phyloP scores from a whole-genome alignment of 1,140 invertebrate species.

The Psilanteris sp. region DNA sequence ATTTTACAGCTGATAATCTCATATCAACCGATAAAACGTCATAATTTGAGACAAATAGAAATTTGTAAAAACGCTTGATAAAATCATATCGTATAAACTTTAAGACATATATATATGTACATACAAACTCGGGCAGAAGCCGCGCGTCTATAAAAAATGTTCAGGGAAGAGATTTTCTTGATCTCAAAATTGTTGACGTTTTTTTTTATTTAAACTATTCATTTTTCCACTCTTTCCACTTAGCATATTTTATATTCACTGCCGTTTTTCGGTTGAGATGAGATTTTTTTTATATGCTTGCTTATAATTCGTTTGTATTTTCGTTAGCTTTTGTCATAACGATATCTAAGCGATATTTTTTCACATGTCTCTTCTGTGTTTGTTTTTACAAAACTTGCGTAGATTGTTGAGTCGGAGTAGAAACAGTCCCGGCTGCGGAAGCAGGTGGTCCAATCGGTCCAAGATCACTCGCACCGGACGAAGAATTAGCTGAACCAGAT shows the following conservation, averaged over 20 bases:
- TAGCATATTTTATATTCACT: slow-evolving; percentile 2
- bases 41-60: slow-evolving; percentile 7
- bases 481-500: slow-evolving; percentile 70
- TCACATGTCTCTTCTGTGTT: slow-evolving; percentile 3
- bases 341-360: slow-evolving; percentile 4
- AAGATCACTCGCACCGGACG: slow-evolving; percentile 82
- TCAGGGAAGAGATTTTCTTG: slow-evolving; percentile 25
- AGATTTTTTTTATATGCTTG: slow-evolving; percentile 8
- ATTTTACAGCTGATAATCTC: slow-evolving; percentile 11
- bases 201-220: slow-evolving; percentile 3
- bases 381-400: slow-evolving; percentile 77
- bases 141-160: slow-evolving; percentile 50
- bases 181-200: slow-evolving; percentile 21
- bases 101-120: slow-evolving; percentile 48
- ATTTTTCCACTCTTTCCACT: not conserved
- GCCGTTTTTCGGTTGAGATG: slow-evolving; percentile 31
- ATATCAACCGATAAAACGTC: slow-evolving; percentile 22
- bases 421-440: slow-evolving; percentile 77
- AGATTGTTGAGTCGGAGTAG: slow-evolving; percentile 74
- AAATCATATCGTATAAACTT: slow-evolving; percentile 51
- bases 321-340: slow-evolving; percentile 36
- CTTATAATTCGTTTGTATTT: slow-evolving; percentile 28
- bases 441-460: slow-evolving; percentile 89
- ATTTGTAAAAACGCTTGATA: slow-evolving; percentile 33
- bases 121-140: slow-evolving; percentile 30